Percentiles rank a stretch among this genome's conserved stretches.
Conservation (phyloP, 2,797 vertebrate species). For the Protosalanx chinensis region DNA sequence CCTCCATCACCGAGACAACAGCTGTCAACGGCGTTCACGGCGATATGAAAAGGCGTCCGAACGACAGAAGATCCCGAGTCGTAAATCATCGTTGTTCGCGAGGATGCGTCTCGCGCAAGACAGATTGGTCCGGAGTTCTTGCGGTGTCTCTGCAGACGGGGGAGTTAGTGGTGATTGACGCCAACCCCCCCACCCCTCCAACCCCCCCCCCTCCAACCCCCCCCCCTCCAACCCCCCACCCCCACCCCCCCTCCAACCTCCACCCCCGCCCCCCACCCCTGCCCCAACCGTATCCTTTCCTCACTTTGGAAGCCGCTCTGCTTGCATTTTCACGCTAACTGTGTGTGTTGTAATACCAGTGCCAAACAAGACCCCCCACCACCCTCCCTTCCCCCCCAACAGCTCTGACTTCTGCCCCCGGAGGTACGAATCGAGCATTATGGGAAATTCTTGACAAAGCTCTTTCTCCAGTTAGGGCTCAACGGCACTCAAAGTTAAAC, state of each 20-base stretch:
- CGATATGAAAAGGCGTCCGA: constrained; percentile 18
- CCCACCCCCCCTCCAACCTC: no score
- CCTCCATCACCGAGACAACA: constrained; percentile 16
- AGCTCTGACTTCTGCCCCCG: constrained; percentile 41
- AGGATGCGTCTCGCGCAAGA: background rate
- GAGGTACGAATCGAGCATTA: constrained; percentile 48
- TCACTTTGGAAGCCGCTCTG: constrained; percentile 10
- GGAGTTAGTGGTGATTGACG: background rate
- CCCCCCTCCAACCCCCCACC: no score
- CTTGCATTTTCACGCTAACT: constrained; percentile 27
- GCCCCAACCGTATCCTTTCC: background rate
- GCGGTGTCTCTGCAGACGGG: background rate
- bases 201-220: no score
- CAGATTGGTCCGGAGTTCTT: constrained; percentile 15
- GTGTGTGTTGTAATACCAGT: constrained; percentile 36
- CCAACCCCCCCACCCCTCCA: no score
- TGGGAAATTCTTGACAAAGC: constrained; percentile 68
- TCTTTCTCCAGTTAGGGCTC: constrained; percentile 61
- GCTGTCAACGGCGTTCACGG: constrained; percentile 28
- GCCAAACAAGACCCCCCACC: constrained; percentile 23
- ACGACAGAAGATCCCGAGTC: no score
- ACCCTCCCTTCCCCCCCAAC: constrained; percentile 5
- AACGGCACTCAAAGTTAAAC: constrained; percentile 63
- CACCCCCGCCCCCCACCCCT: no score
- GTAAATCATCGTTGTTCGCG: no score